phyloP scores from a whole-genome alignment of 2,888 invertebrate genomes.

The Poecilus cupreus region DNA sequence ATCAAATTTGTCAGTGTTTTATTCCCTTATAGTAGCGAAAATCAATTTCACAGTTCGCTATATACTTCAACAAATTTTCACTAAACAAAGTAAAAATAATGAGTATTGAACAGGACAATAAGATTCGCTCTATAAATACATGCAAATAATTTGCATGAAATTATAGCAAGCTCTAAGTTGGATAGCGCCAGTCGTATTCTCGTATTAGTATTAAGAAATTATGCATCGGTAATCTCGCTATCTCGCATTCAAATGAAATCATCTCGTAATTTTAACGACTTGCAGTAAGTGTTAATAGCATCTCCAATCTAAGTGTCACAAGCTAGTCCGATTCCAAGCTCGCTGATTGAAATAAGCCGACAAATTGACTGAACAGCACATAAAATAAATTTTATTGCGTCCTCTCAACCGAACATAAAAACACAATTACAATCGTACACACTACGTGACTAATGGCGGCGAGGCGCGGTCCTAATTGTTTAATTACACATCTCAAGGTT shows the following conservation, averaged over 20 bases:
- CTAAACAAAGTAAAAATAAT: no score
- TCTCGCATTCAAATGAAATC: neutral
- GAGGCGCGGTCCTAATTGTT: conserved; percentile 37
- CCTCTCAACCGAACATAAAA: conserved; percentile 24
- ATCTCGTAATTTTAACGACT: neutral
- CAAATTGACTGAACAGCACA: conserved; percentile 22
- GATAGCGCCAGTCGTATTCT: no score
- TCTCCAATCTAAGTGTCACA: neutral
- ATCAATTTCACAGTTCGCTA: no score
- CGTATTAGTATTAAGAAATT: neutral
- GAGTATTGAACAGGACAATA: no score
- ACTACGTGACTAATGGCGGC: conserved; percentile 8
- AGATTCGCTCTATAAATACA: no score
- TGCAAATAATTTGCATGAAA: no score
- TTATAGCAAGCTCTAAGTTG: no score
- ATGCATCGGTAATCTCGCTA: neutral
- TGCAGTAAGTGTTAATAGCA: neutral
- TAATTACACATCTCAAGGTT: conserved; percentile 45
- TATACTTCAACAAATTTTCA: no score
- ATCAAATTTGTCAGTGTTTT: no score
- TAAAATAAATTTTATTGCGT: conserved; percentile 27
- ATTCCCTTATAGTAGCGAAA: no score
- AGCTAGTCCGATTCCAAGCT: neutral
- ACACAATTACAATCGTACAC: conserved; percentile 48
- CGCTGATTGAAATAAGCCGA: neutral